A percentile compares a stretch with the other conserved stretches of the same genome.
phyloP scores from a whole-genome alignment of 2,797 vertebrate species.

The Borostomias antarcticus region DNA sequence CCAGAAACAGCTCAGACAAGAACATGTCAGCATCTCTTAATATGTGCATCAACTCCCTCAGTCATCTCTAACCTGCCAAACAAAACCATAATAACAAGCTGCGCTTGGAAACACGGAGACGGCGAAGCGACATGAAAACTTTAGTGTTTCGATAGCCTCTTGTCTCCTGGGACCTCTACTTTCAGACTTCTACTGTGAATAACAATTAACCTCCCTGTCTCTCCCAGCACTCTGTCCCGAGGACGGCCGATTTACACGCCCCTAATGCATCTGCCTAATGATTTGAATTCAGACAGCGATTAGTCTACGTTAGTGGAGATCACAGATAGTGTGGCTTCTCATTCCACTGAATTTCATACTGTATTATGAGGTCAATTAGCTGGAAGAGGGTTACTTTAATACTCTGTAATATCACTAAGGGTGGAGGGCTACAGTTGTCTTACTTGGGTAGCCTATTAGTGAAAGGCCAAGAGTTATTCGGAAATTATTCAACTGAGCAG shows the following conservation, averaged over 20 bases:
- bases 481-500: background rate
- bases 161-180: constrained; percentile 40
- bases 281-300: constrained; percentile 41
- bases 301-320: constrained; percentile 28
- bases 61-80: constrained; percentile 67
- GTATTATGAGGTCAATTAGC: background rate
- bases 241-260: constrained; percentile 17
- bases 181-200: constrained; percentile 57
- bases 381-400: background rate
- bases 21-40: constrained; percentile 78
- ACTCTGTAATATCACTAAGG: background rate
- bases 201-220: constrained; percentile 54
- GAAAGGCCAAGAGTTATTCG: background rate
- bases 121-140: constrained; percentile 53
- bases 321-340: constrained; percentile 26
- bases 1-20: constrained; percentile 70
- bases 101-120: constrained; percentile 23
- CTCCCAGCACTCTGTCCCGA: constrained; percentile 3
- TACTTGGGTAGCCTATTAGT: background rate
- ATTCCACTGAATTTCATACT: constrained; percentile 10
- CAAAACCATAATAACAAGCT: constrained; percentile 75
- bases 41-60: constrained; percentile 69
- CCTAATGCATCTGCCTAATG: constrained; percentile 32
- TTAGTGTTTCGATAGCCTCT: constrained; percentile 46
- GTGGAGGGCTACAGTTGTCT: background rate